These are phyloP conservation scores for Eidolon dupreanum DNA, from an alignment of 2,797 vertebrate species.

Conservation along the genomic window DNA sequence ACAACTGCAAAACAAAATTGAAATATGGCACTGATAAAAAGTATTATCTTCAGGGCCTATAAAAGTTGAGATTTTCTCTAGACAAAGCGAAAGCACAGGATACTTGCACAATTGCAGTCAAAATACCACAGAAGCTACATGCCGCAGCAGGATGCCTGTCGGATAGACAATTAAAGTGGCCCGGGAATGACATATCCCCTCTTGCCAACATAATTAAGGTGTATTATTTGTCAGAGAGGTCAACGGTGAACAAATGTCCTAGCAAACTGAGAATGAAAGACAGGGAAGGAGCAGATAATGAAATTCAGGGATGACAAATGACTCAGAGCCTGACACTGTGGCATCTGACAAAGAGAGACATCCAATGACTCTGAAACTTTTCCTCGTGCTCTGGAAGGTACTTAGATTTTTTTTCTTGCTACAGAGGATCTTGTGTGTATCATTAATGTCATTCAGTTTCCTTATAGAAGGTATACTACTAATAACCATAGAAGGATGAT, in stretches of 20 bases:
- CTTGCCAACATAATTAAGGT: slow-evolving; percentile 99
- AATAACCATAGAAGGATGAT: not conserved
- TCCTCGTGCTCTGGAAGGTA: slow-evolving; percentile 78
- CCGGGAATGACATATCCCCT: slow-evolving; percentile 96
- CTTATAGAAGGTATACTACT: slow-evolving; percentile 40
- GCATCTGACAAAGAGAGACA: slow-evolving; percentile 98
- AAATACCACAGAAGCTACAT: slow-evolving; percentile 86
- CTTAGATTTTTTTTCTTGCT: slow-evolving; percentile 71
- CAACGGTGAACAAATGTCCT: slow-evolving; percentile 97
- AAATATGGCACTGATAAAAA: not conserved
- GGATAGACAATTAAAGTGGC: slow-evolving; percentile 98
- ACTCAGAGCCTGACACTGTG: slow-evolving; percentile 93
- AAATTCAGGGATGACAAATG: slow-evolving; percentile 99
- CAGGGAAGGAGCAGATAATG: slow-evolving; percentile 96
- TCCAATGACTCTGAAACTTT: slow-evolving; percentile 89
- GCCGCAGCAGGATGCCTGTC: slow-evolving; percentile 91
- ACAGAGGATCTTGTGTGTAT: slow-evolving; percentile 64
- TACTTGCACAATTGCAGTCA: slow-evolving; percentile 73
- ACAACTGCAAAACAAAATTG: slow-evolving; percentile 19
- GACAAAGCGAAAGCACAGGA: slow-evolving; percentile 75
- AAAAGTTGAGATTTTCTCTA: slow-evolving; percentile 72
- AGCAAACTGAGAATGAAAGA: slow-evolving; percentile 93
- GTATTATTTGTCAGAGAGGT: slow-evolving; percentile 98
- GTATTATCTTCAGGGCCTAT: slow-evolving; percentile 50
- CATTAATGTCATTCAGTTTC: slow-evolving; percentile 65